Base-by-base conservation (phyloP, 2,113 vertebrate genomes). In the Tachysurus fulvidraco region DNA sequence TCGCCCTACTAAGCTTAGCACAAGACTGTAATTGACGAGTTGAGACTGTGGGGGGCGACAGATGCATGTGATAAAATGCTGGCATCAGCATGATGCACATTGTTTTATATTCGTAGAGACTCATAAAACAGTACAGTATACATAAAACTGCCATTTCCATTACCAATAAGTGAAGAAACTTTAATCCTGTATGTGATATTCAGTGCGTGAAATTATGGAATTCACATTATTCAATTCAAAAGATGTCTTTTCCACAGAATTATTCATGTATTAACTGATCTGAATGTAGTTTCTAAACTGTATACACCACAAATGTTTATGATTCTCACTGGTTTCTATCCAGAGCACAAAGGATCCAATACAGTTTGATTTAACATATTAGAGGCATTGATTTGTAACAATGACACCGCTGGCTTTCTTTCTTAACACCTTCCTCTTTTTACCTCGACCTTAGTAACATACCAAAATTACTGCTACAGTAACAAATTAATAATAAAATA, bases 41-140 rank as follows among this genome's bases (percentile, higher is more conserved):
- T 83, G 21, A 54, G 21, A 82, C 80, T 76, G 79, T 54, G 13
- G 80, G 69, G 85, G 85, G 80, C 57, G 80, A 83, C 57, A 87
- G 55, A 62, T 87, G 54, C 57, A 54, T 52, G 55, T 52, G 23
- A 55, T 21, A 54, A 80, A 59, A 23, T 5, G 5, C 13, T 3
- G 16, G 52, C 52, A 28, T 78, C 5, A 55, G 19, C 25, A 36
- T 57, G 6, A 36, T 57, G 6, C 9, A 79, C 46, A 67, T 12
- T 17, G 65, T 44, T 74, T 71, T 16, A 74, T 21, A 36, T 36
- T 28, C 16, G 60, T 7, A 57, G 36, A 23, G 19, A 83, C 17
- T 28, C 5, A 21, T 44, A 17, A 71, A 57, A 71, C 30, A 19
- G 54, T 36, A 36, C 14, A 21, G 25, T 54, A 28, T 28, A 54